Conservation (phyloP, 2,888 invertebrate species). For the Drosophila conformis region DNA sequence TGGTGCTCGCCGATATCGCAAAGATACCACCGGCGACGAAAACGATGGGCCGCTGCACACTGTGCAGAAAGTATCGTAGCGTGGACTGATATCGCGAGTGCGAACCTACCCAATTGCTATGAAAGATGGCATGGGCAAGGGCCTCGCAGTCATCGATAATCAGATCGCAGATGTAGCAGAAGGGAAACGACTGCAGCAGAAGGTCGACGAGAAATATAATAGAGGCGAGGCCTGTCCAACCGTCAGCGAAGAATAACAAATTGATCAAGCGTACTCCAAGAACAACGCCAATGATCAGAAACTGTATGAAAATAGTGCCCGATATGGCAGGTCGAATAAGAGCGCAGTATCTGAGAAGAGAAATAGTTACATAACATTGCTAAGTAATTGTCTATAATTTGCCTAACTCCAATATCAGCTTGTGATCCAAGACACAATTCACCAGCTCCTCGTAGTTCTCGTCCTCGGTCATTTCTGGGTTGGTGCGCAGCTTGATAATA, state of each 20-base stretch:
- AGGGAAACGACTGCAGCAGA: conserved; percentile 70
- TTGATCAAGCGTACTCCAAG: conserved; percentile 71
- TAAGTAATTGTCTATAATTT: neutral
- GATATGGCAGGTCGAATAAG: conserved; percentile 70
- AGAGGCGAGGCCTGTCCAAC: conserved; percentile 63
- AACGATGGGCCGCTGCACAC: neutral
- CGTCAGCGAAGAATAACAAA: conserved; percentile 62
- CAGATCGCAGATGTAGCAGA: conserved; percentile 73
- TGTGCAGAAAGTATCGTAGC: conserved; percentile 61
- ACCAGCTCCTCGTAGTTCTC: conserved; percentile 70
- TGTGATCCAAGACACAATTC: conserved; percentile 73
- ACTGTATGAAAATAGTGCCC: conserved; percentile 73
- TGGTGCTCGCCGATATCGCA: conserved; percentile 65
- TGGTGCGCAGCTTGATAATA: conserved; percentile 49
- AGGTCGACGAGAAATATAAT: conserved; percentile 55
- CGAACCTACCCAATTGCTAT: conserved; percentile 74
- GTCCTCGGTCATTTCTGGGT: conserved; percentile 35
- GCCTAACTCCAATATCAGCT: conserved; percentile 65
- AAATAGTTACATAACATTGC: neutral
- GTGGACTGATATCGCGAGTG: conserved; percentile 55
- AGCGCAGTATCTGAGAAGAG: conserved; percentile 48
- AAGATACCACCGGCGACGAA: conserved; percentile 59
- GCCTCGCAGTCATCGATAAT: conserved; percentile 71
- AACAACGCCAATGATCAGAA: conserved; percentile 64
- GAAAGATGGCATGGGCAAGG: conserved; percentile 66